Percentiles rank a stretch among this genome's conserved stretches.
Evolutionary conservation across 2,113 vertebrate species (phyloP).

Genomic region (Coregonus clupeaformis): DNA sequence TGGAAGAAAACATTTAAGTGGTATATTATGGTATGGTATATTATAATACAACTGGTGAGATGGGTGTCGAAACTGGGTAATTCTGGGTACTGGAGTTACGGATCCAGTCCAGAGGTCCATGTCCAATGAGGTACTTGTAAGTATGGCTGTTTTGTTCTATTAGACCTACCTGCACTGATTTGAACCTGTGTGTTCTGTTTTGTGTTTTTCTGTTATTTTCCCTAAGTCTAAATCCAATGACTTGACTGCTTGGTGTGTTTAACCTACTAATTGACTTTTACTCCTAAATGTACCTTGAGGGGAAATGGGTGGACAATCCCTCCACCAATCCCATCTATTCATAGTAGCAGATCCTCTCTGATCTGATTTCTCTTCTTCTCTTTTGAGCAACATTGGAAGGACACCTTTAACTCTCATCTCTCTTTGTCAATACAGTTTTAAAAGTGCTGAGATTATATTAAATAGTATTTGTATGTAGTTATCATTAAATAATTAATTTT

Average conservation of each 20-base stretch:
- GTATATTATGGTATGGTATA: neutral
- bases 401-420: conserved; percentile 31
- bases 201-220: conserved; percentile 63
- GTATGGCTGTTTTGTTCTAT: conserved; percentile 77
- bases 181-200: conserved; percentile 69
- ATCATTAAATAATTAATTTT: neutral
- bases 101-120: conserved; percentile 65
- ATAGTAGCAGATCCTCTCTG: conserved; percentile 44
- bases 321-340: conserved; percentile 31
- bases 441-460: conserved; percentile 2
- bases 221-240: conserved; percentile 59
- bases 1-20: neutral
- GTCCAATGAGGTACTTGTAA: conserved; percentile 80
- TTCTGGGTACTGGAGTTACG: conserved; percentile 37
- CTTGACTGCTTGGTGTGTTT: conserved; percentile 76
- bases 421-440: neutral
- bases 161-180: conserved; percentile 75
- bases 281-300: conserved; percentile 44
- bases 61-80: neutral
- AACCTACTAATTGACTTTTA: conserved; percentile 80
- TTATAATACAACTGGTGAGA: neutral
- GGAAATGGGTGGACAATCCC: conserved; percentile 28
- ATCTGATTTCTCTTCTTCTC: conserved; percentile 29
- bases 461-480: neutral
- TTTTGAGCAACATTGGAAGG: conserved; percentile 39